Evolutionary conservation across 2,888 invertebrate species (phyloP), one percentile per base, ranked within the genome.

Genomic region (Smittia sp.): DNA sequence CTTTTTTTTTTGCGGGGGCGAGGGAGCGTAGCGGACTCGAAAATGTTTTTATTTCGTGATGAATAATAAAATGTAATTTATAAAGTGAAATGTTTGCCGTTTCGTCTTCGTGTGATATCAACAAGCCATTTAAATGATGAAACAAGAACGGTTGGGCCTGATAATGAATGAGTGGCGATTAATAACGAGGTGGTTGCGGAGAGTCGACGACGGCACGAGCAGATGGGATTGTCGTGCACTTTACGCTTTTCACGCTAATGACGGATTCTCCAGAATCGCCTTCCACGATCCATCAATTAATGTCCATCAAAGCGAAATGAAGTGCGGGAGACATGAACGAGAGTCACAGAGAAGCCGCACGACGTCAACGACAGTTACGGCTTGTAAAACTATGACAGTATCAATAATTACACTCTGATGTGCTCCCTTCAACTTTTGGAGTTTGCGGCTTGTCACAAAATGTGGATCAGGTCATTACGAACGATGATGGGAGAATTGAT

Each of bases 401-500:
- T 15, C 15, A 46, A 46, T 46, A 46, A 46, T 46, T 46, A 46
- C 46, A 11, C 46, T 11, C 46, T 13, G 15, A 46, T 13, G 15
- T 32, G n/a, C n/a, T 32, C 9, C 32, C 32, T 2, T 46, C 46
- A 46, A 11, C 15, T n/a, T 9, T 32, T 9, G 32, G 52, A 13
- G 52, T 15, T 15, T n/a, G 46, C 15, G 15, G 11, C 15, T 20
- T 58, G 58, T 20, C 58, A 58, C 22, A 18, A 52, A 46, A 46
- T n/a, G 11, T 46, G 46, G 46, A 46, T 46, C 11, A n/a, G 46
- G 46, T 46, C n/a, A 46, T 46, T 46, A 58, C 15, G 22, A 4
- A 58, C 18, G 58, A 58, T 58, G 52, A 46, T 46, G 58, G 58
- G 22, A 18, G 58, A 46, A 58, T 58, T 58, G 58, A 58, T 58